Percentiles rank a stretch among this genome's conserved stretches.
phyloP scores from a whole-genome alignment of 1,140 invertebrate species.

The Calliphora vicina region DNA sequence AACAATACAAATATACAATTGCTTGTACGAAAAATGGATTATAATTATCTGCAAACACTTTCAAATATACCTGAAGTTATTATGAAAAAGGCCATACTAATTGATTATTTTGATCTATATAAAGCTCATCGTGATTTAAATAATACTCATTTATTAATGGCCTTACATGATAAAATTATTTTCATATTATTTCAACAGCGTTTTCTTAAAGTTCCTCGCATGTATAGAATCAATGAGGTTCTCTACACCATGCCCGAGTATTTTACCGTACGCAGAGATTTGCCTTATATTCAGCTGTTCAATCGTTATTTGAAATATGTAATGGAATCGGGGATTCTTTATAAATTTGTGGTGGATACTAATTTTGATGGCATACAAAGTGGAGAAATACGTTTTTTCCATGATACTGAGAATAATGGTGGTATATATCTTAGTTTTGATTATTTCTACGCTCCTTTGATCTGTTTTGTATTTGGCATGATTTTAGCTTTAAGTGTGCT shows the following conservation, averaged over 20 bases:
- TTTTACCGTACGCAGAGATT: neutral
- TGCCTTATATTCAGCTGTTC: slow-evolving; percentile 17
- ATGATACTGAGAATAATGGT: neutral
- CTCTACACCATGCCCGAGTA: neutral
- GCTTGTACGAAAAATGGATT: no score
- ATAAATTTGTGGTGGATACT: neutral
- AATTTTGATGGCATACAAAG: neutral
- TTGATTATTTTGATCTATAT: no score
- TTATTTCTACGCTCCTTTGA: neutral
- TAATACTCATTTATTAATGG: no score
- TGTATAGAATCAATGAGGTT: neutral
- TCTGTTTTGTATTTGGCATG: no score
- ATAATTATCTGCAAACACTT: no score
- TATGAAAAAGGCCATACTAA: no score
- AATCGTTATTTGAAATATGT: neutral
- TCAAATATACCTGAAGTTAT: no score
- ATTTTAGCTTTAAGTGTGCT: no score
- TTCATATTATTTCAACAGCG: neutral
- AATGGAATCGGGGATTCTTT: neutral
- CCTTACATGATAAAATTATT: neutral
- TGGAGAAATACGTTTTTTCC: neutral
- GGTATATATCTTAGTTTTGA: neutral
- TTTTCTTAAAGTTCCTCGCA: neutral
- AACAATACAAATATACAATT: no score
- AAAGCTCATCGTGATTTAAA: no score